Base-by-base conservation (phyloP, 2,113 vertebrate genomes). In the Myrmecophaga tridactyla region DNA sequence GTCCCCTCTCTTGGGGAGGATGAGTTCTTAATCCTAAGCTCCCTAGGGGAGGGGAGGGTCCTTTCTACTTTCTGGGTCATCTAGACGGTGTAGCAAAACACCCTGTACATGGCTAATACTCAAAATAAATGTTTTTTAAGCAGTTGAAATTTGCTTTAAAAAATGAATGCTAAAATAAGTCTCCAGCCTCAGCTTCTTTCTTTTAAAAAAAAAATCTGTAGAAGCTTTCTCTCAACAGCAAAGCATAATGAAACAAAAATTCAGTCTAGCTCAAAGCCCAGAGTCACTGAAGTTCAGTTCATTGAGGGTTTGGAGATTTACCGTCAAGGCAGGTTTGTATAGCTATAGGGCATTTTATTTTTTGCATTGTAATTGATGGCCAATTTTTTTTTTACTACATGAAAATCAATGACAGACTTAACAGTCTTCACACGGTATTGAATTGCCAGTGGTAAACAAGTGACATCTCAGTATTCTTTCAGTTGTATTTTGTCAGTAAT, bases 321-420 rank as follows among this genome's bases (percentile, higher is more conserved):
- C 20, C 34, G 46, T 84, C 0, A 20, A 60, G 63, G 70, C 7
- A 91, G 20, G 62, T 8, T 60, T 75, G 80, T 62, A 53, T 43
- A 70, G 27, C 73, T 62, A 69, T 3, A 65, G n/a, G 65, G 34
- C 34, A 77, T 82, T 93, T 96, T 73, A 29, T 4, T 53, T 83
- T 82, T 62, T 46, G 41, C 46, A 86, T 43, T 91, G 9, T 89
- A 95, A 75, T 76, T 53, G 70, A 91, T 91, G 31, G n/a, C 81
- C 48, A 80, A 93, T 91, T 67, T 46, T 86, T 86, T 13, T 88
- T 84, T 91, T 53, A 53, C 43, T 86, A n/a, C 34, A 41, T 36
- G 46, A 86, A 89, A 89, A 80, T 53, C n/a, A 53, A 51, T 56
- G 27, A 60, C 7, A 78, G 92, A 83, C 21, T 91, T 70, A 72